phyloP scores from a whole-genome alignment of 2,113 vertebrate genomes.

The Microtus ochrogaster region DNA sequence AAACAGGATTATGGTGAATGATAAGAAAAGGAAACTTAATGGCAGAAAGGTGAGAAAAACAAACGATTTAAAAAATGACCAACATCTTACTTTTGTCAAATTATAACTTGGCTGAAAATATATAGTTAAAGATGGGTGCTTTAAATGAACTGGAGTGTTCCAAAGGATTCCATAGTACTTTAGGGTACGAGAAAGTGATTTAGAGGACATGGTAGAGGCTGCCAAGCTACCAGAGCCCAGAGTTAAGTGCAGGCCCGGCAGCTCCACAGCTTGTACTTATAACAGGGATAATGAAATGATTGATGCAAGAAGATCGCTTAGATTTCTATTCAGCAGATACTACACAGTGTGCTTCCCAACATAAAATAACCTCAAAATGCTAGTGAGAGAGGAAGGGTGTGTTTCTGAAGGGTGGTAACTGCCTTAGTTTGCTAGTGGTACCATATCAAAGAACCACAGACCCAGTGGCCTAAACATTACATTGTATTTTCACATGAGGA shows the following conservation, averaged over 20 bases:
- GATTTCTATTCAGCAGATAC: neutral
- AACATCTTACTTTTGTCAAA: neutral
- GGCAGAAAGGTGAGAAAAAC: neutral
- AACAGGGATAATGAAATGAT: neutral
- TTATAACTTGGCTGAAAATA: neutral
- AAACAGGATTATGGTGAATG: neutral
- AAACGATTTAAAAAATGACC: neutral
- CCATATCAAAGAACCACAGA: neutral
- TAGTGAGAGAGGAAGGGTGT: too few relatives aligned
- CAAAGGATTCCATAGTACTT: neutral
- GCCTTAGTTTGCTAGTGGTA: accelerated
- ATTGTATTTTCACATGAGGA: neutral
- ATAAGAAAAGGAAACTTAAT: neutral
- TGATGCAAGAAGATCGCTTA: neutral
- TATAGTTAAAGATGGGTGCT: too few relatives aligned
- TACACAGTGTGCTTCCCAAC: neutral
- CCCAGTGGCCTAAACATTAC: too few relatives aligned
- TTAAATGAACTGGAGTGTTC: neutral
- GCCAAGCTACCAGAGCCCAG: neutral
- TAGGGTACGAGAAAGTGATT: neutral
- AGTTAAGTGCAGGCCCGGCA: neutral
- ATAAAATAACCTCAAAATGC: neutral
- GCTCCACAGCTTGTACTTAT: accelerated
- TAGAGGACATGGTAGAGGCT: accelerated
- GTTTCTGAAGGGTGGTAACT: neutral